Evolutionary conservation across 2,888 invertebrate genomes (phyloP).

Genomic region (Drosophila testacea): DNA sequence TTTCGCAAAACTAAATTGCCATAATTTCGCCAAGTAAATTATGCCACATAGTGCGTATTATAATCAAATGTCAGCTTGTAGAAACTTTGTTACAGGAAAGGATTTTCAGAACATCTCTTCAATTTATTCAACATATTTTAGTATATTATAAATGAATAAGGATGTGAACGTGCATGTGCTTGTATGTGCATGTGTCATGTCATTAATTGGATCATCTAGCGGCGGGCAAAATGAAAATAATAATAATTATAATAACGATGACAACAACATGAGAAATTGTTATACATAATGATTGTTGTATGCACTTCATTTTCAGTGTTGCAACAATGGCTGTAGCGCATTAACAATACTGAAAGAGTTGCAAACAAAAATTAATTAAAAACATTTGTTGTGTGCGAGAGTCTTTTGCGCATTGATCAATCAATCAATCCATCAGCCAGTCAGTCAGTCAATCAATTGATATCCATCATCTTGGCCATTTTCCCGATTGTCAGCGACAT

Average conservation of each 20-base stretch:
- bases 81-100: background rate
- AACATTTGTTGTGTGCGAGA: conserved; percentile 21
- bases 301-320: conserved; percentile 35
- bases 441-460: conserved; percentile 21
- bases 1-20: conserved; percentile 17
- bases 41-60: too few species aligned
- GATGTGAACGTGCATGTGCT: background rate
- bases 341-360: conserved; percentile 13
- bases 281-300: conserved; percentile 39
- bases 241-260: conserved; percentile 25
- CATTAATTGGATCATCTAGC: conserved; percentile 74
- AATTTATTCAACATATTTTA: conserved; percentile 2
- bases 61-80: background rate
- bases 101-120: background rate
- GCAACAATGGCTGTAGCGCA: conserved; percentile 17
- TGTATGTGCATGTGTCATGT: conserved; percentile 27
- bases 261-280: conserved; percentile 15
- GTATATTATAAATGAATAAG: conserved; percentile 17
- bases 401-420: background rate
- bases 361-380: conserved; percentile 45
- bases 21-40: conserved; percentile 1
- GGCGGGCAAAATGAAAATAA: conserved; percentile 36
- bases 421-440: conserved; percentile 12
- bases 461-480: conserved; percentile 31
- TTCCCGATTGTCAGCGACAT: conserved; percentile 39